phyloP scores from a whole-genome alignment of 2,888 invertebrate species.

The Andrena flavipes region DNA sequence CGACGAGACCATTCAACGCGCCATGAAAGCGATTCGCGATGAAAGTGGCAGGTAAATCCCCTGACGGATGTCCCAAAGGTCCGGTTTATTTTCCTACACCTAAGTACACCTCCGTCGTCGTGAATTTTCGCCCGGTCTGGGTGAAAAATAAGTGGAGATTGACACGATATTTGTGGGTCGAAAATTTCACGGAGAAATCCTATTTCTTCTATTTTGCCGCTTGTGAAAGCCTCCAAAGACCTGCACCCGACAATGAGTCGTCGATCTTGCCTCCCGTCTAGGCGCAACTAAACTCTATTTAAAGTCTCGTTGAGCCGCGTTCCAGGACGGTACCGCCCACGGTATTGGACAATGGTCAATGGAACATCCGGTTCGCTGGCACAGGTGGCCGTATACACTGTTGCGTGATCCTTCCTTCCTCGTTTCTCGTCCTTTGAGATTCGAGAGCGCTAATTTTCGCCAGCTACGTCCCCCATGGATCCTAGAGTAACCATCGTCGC shows the following conservation, averaged over 20 bases:
- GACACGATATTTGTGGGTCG: constrained; percentile 71
- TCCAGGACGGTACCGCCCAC: constrained; percentile 76
- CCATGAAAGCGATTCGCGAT: neutral
- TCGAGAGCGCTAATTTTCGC: constrained; percentile 47
- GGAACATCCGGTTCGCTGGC: constrained; percentile 77
- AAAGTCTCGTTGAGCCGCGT: constrained; percentile 73
- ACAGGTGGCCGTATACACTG: constrained; percentile 65
- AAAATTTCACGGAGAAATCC: constrained; percentile 76
- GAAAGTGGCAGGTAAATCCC: constrained; percentile 30
- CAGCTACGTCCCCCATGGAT: constrained; percentile 20
- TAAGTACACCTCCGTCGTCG: neutral
- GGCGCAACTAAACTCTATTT: constrained; percentile 76
- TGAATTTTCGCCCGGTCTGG: neutral
- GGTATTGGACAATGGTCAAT: constrained; percentile 76
- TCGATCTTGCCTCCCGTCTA: constrained; percentile 64
- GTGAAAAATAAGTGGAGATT: constrained; percentile 38
- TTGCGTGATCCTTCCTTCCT: constrained; percentile 53
- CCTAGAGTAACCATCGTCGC: neutral
- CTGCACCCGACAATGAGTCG: constrained; percentile 63
- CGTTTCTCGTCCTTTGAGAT: neutral
- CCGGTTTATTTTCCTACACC: constrained; percentile 14
- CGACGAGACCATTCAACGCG: constrained; percentile 8
- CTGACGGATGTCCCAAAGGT: neutral
- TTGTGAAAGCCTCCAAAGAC: constrained; percentile 23
- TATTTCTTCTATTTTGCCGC: constrained; percentile 47